A percentile compares a stretch with the other conserved stretches of the same genome.
These are phyloP conservation scores for Coracias cyanogaster DNA, from an alignment of 2,797 vertebrate genomes.

Conservation along the genomic window DNA sequence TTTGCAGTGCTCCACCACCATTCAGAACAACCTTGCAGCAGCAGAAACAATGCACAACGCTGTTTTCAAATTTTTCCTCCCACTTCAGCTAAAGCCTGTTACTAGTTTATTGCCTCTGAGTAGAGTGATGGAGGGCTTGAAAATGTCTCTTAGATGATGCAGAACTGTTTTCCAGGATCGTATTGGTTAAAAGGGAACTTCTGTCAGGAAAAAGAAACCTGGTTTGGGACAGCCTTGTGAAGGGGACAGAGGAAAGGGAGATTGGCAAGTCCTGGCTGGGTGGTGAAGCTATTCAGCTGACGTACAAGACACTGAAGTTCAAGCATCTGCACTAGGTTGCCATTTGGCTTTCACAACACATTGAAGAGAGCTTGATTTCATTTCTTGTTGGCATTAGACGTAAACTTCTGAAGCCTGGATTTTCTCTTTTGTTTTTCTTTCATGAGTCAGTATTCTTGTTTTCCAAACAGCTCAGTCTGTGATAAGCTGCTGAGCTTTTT, in stretches of 20 bases:
- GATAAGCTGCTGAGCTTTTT: not conserved
- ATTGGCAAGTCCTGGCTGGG: not conserved
- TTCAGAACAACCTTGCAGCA: not conserved
- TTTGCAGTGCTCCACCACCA: not conserved
- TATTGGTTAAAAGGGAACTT: not conserved
- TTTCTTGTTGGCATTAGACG: not conserved
- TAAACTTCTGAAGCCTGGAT: not conserved
- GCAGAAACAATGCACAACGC: not conserved
- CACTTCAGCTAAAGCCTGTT: not conserved
- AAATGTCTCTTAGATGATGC: not conserved
- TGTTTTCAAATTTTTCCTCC: not conserved
- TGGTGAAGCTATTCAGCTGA: not conserved
- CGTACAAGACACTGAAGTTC: not conserved
- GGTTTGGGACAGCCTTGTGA: not conserved
- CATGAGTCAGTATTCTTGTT: not conserved
- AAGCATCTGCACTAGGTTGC: not conserved
- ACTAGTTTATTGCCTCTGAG: not conserved
- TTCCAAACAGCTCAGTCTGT: not conserved
- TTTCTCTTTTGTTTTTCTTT: not conserved
- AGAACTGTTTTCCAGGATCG: not conserved
- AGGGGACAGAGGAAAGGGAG: not conserved
- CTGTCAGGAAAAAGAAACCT: not conserved
- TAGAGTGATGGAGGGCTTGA: not conserved
- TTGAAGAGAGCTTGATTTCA: not conserved
- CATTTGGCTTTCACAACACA: not conserved